Evolutionary conservation across 2,113 vertebrate genomes (phyloP).

Genomic region (Melanerpes aurifrons): DNA sequence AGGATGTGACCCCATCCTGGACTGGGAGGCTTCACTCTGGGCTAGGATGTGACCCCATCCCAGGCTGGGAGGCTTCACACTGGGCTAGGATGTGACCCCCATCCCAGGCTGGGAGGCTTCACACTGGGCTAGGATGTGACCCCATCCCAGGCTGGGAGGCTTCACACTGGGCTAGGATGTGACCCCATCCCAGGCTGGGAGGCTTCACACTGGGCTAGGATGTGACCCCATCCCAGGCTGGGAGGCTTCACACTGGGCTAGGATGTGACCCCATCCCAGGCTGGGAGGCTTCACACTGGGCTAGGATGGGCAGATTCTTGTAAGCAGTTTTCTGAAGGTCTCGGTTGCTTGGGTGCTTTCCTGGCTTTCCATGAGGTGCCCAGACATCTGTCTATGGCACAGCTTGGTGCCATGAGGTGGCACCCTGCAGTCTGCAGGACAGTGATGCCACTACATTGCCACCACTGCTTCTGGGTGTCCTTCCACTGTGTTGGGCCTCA

Average conservation of each 20-base stretch:
- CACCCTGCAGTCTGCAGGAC: background rate
- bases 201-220: too few species aligned
- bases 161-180: too few species aligned
- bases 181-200: too few species aligned
- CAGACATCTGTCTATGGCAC: background rate
- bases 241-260: too few species aligned
- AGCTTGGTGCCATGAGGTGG: background rate
- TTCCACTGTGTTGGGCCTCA: background rate
- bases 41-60: background rate
- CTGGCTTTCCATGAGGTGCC: background rate
- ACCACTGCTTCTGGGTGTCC: fast-evolving
- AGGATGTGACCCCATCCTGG: too few species aligned
- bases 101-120: background rate
- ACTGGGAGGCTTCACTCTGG: fast-evolving
- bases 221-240: too few species aligned
- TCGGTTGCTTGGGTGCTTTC: background rate
- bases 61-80: too few species aligned
- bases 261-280: too few species aligned
- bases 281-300: fast-evolving
- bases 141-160: too few species aligned
- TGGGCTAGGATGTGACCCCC: too few species aligned
- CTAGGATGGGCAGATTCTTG: background rate
- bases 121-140: too few species aligned
- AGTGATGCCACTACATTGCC: fast-evolving
- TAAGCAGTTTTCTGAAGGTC: background rate